Conservation (phyloP, 2,888 invertebrate species). For the Furcula furcula region DNA sequence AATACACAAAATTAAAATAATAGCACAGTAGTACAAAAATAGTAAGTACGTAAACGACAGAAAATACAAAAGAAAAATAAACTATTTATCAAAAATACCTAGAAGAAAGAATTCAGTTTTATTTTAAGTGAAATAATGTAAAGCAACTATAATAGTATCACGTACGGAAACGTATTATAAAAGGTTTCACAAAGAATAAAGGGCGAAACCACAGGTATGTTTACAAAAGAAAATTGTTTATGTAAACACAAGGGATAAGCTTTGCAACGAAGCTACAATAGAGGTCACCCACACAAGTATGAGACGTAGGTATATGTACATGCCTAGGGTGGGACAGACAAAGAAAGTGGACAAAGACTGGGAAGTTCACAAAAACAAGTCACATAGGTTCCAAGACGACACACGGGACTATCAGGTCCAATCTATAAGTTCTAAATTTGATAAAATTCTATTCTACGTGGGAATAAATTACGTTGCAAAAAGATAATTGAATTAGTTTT, state of each 20-base stretch:
- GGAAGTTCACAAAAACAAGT: conserved; percentile 31
- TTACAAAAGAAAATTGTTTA: conserved; percentile 20
- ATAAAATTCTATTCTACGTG: conserved; percentile 46
- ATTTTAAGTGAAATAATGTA: conserved; percentile 18
- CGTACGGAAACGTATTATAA: conserved; percentile 19
- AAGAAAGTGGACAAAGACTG: conserved; percentile 36
- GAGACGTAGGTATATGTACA: conserved; percentile 45
- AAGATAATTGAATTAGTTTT: conserved; percentile 4
- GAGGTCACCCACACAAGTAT: conserved; percentile 45
- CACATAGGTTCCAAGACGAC: conserved; percentile 48
- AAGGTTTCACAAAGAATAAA: conserved; percentile 16
- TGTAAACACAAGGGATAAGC: conserved; percentile 29
- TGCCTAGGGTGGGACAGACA: conserved; percentile 53
- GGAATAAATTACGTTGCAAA: conserved; percentile 49
- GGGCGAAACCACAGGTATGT: conserved; percentile 19
- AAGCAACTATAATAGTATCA: conserved; percentile 31
- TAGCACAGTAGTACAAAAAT: conserved; percentile 18
- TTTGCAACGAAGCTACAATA: conserved; percentile 33
- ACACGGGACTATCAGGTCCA: conserved; percentile 52
- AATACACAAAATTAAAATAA: conserved; percentile 24
- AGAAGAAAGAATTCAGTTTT: conserved; percentile 18
- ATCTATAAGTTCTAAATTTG: conserved; percentile 48
- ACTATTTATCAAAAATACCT: conserved; percentile 22
- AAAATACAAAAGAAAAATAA: conserved; percentile 11
- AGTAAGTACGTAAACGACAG: too few relatives aligned